Evolutionary conservation across 2,797 vertebrate species (phyloP).

Genomic region (Sebastes trivittatus): DNA sequence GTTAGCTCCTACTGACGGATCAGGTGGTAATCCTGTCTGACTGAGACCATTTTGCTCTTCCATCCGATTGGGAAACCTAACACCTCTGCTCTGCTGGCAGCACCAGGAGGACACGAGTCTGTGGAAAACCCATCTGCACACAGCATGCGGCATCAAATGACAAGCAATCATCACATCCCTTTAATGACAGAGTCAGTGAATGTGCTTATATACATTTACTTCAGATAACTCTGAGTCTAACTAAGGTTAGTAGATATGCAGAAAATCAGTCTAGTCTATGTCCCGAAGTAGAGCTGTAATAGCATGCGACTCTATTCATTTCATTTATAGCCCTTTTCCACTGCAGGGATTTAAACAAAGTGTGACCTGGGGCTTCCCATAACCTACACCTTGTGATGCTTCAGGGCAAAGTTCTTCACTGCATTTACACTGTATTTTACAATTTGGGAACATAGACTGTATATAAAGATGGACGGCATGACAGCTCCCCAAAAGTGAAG

Average conservation of each 20-base stretch:
- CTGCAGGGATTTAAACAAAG: background rate
- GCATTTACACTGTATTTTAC: background rate
- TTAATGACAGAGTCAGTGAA: background rate
- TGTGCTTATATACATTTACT: background rate
- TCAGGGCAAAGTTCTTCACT: background rate
- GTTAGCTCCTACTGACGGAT: slow-evolving; percentile 21
- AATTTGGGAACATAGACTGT: background rate
- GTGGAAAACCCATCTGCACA: slow-evolving; percentile 28
- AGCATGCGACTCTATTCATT: background rate
- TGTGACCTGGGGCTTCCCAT: background rate
- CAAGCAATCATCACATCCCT: background rate
- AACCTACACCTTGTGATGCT: background rate
- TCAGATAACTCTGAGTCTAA: background rate
- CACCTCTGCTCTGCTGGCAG: slow-evolving; percentile 12
- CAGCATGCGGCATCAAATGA: slow-evolving; percentile 1
- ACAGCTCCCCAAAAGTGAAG: background rate
- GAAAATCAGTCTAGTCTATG: background rate
- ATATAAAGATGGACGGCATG: no score
- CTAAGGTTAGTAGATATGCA: background rate
- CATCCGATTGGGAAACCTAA: slow-evolving; percentile 32
- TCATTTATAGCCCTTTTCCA: background rate
- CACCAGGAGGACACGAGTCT: background rate
- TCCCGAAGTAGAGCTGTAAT: background rate
- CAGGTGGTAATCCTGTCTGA: slow-evolving; percentile 29
- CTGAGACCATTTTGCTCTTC: slow-evolving; percentile 24